phyloP scores from a whole-genome alignment of 2,113 vertebrate species.

The Rallus limicola region DNA sequence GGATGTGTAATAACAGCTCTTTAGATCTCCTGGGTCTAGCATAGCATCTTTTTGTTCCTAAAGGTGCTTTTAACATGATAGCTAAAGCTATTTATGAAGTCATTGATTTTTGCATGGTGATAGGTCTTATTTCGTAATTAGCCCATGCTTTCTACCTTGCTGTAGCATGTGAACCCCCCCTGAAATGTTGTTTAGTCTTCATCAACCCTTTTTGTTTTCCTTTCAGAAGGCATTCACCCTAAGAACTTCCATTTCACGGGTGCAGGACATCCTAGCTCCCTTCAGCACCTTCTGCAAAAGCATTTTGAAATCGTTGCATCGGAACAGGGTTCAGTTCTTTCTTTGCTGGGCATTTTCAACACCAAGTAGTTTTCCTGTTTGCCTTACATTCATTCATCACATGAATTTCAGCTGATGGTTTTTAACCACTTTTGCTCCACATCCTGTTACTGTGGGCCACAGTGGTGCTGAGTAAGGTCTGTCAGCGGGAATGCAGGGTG shows the following conservation, averaged over 20 bases:
- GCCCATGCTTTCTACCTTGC: constrained; percentile 48
- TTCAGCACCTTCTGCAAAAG: background rate
- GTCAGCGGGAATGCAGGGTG: background rate
- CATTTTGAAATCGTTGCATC: background rate
- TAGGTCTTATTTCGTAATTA: constrained; percentile 86
- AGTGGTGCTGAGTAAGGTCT: fast-evolving
- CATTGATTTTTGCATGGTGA: constrained; percentile 80
- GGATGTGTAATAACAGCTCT: constrained; percentile 82
- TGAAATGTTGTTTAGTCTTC: constrained; percentile 35
- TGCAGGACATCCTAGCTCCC: background rate
- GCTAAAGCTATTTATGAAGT: constrained; percentile 82
- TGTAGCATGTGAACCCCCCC: background rate
- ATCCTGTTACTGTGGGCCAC: background rate
- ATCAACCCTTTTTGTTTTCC: background rate
- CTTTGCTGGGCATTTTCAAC: background rate
- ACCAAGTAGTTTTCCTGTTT: constrained; percentile 16
- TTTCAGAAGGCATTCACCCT: constrained; percentile 39
- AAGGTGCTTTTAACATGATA: constrained; percentile 93
- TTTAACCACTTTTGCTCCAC: constrained; percentile 13
- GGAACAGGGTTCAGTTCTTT: background rate
- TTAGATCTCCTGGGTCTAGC: constrained; percentile 82
- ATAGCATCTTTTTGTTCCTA: constrained; percentile 78
- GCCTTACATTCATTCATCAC: background rate
- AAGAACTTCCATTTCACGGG: background rate
- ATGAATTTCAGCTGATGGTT: background rate